These are phyloP conservation scores for Hymenochirus boettgeri DNA, from an alignment of 2,113 vertebrate genomes.

Conservation along the genomic window DNA sequence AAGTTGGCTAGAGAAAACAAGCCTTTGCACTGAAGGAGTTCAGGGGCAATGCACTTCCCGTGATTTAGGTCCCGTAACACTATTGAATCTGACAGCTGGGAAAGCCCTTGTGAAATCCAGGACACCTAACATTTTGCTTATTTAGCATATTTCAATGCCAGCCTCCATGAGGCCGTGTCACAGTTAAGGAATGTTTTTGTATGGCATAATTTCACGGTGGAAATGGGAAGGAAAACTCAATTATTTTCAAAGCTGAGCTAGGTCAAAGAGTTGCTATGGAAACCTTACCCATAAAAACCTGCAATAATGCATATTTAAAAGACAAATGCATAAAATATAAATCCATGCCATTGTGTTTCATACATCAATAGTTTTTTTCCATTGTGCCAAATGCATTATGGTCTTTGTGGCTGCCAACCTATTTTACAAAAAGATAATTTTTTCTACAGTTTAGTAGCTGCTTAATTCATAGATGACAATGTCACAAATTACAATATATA, in stretches of 20 bases:
- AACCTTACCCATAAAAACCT: not conserved
- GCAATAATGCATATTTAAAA: not conserved
- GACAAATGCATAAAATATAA: too few relatives aligned
- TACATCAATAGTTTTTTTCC: too few relatives aligned
- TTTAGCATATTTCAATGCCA: conserved; percentile 11
- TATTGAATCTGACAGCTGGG: conserved; percentile 10
- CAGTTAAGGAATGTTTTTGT: conserved; percentile 25
- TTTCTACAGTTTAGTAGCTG: too few relatives aligned
- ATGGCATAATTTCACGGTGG: conserved; percentile 20
- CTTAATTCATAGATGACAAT: too few relatives aligned
- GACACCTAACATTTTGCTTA: conserved; percentile 20
- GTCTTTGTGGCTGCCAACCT: too few relatives aligned
- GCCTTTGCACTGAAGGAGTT: conserved; percentile 13
- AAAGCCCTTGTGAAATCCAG: conserved; percentile 23
- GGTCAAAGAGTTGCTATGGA: not conserved
- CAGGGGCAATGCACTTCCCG: conserved; percentile 1
- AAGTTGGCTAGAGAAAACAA: conserved; percentile 30
- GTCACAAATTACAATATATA: too few relatives aligned
- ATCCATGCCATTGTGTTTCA: too few relatives aligned
- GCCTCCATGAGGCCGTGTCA: conserved; percentile 16
- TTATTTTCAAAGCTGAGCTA: conserved; percentile 2
- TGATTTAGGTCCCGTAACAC: conserved; percentile 20
- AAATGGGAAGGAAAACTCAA: conserved; percentile 15
- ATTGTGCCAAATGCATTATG: too few relatives aligned
- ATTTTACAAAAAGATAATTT: too few relatives aligned